Percentiles rank a stretch among this genome's conserved stretches.
These are phyloP conservation scores for Drosophila seguyi DNA, from an alignment of 1,140 invertebrate genomes.

Conservation along the genomic window DNA sequence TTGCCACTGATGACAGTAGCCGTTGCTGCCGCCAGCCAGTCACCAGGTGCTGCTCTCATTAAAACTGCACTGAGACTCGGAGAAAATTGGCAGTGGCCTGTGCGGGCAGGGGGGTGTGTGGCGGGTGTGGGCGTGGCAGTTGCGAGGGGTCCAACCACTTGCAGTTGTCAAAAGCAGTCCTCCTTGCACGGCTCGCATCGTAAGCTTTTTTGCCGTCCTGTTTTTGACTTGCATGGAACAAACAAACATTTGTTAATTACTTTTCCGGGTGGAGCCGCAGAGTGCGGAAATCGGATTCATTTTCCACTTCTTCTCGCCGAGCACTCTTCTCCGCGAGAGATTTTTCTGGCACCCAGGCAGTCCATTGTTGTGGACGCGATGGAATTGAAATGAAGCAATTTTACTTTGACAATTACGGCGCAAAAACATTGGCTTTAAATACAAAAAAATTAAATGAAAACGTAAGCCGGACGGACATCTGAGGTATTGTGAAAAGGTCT, in stretches of 20 bases:
- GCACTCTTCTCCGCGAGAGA: background rate
- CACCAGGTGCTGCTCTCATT: constrained; percentile 73
- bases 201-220: constrained; percentile 35
- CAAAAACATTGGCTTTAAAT: constrained; percentile 21
- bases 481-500: background rate
- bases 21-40: constrained; percentile 2
- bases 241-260: constrained; percentile 74
- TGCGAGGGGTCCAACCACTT: constrained; percentile 12
- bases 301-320: constrained; percentile 6
- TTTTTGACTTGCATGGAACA: constrained; percentile 43
- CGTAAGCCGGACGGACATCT: background rate
- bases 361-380: constrained; percentile 34
- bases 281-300: constrained; percentile 34
- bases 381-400: constrained; percentile 59
- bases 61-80: constrained; percentile 57
- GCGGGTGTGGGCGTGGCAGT: background rate
- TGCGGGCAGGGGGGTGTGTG: background rate
- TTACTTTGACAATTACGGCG: constrained; percentile 47
- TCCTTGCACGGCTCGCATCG: constrained; percentile 9
- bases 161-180: constrained; percentile 64
- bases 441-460: background rate
- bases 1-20: constrained; percentile 36
- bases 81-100: constrained; percentile 30
- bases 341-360: constrained; percentile 13
- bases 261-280: constrained; percentile 48